These are phyloP conservation scores for Sclerodermus sp. DNA, from an alignment of 2,888 invertebrate genomes.

Conservation along the genomic window DNA sequence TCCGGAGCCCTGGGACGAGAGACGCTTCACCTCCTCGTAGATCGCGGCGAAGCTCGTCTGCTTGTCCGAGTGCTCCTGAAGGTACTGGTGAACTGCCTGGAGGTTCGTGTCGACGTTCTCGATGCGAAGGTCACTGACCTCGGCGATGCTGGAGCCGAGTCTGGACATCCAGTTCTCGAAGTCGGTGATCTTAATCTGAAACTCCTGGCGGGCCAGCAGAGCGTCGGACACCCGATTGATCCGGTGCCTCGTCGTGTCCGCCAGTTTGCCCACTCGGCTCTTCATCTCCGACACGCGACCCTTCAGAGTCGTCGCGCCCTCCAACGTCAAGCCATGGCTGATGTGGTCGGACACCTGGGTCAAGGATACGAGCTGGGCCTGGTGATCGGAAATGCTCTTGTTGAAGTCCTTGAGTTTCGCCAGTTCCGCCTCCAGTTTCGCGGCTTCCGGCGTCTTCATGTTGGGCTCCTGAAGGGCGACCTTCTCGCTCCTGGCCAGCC, in stretches of 20 bases:
- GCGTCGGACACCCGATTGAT: constrained; percentile 82
- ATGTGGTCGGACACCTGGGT: constrained; percentile 81
- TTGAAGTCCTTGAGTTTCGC: constrained; percentile 78
- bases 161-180: constrained; percentile 81
- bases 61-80: constrained; percentile 85
- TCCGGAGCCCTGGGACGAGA: constrained; percentile 70
- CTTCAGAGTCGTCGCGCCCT: constrained; percentile 74
- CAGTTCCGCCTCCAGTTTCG: constrained; percentile 76
- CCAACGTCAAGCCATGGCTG: constrained; percentile 74
- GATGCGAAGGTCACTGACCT: constrained; percentile 78
- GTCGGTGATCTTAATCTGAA: constrained; percentile 75
- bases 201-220: constrained; percentile 80
- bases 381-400: constrained; percentile 83
- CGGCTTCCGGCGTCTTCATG: constrained; percentile 71
- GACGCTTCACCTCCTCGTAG: constrained; percentile 79
- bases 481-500: constrained; percentile 73
- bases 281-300: constrained; percentile 75
- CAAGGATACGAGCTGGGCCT: constrained; percentile 77
- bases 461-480: constrained; percentile 64
- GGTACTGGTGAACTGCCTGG: constrained; percentile 76
- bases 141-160: constrained; percentile 70
- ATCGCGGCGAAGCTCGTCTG: constrained; percentile 77
- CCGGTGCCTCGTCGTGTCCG: constrained; percentile 74
- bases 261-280: constrained; percentile 71
- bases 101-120: constrained; percentile 80